Evolutionary conservation across 2,888 invertebrate species (phyloP), one percentile per base, ranked within the genome.

Genomic region (Thereva nobilitata): DNA sequence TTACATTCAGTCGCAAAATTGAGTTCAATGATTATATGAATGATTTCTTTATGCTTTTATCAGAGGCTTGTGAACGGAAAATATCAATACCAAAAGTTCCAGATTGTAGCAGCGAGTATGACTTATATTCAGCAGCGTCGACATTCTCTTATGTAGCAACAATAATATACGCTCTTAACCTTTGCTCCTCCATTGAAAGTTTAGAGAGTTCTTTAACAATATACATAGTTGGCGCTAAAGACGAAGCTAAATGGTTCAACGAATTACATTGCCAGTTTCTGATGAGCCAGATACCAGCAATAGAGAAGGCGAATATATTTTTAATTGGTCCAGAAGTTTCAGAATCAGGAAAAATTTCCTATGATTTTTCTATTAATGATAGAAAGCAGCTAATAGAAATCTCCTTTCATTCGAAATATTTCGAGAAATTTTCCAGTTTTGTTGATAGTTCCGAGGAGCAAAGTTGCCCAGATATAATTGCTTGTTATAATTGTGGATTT

Each of bases 401-500:
- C 5, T 40, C 59, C 0, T 69, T 66, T 8, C 70, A 69, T 52
- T 61, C 63, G 7, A 71, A 71, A 9, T 68, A 71, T 2, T 73
- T 77, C 23, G 72, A 72, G 47, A 66, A 72, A 7, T 78, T 68
- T 42, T 47, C 67, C 3, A 3, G 74, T 0, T 52, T 63, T 40
- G 37, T 6, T 9, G 35, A 38, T 7, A 7, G 10, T n/a, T 35
- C 38, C 7, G 34, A 45, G 10, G 42, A 45, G 5, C 38, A 23
- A 44, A 54, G 37, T 45, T 40, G 5, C 35, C 63, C 68, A 34
- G 45, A 70, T 66, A 10, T 79, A 54, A 74, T 79, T 42, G 72
- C 73, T 1, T 72, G 74, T 1, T 78, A 73, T 34, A 75, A 79
- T 69, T 76, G 77, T 47, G 79, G 78, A 3, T 79, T 79, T 49